phyloP scores from a whole-genome alignment of 2,113 vertebrate species.

The Notarius lentiginosus region DNA sequence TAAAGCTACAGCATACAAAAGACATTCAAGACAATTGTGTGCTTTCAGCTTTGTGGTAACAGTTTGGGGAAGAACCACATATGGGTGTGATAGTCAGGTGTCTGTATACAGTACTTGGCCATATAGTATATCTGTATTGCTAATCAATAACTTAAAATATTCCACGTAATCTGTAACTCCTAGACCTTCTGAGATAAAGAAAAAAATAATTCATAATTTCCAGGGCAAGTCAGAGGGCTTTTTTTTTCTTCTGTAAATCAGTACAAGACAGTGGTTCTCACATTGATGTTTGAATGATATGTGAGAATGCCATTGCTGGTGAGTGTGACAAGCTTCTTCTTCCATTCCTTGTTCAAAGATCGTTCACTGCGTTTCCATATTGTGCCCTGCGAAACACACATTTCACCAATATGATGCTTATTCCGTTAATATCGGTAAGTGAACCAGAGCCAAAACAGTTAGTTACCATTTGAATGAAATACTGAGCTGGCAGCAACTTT shows the following conservation, averaged over 20 bases:
- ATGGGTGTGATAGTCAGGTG: neutral
- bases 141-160: neutral
- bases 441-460: neutral
- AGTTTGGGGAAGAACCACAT: neutral
- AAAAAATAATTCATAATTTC: neutral
- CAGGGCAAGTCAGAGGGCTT: neutral
- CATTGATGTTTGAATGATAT: constrained; percentile 91
- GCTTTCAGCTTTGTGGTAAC: neutral
- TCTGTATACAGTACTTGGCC: neutral
- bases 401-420: neutral
- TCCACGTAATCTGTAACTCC: neutral
- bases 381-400: constrained; percentile 76
- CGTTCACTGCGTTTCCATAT: constrained; percentile 91
- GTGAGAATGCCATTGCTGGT: constrained; percentile 87
- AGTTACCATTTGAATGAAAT: neutral
- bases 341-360: constrained; percentile 98
- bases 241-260: neutral
- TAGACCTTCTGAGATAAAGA: neutral
- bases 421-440: neutral
- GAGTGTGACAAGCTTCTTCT: constrained; percentile 95
- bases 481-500: neutral
- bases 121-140: neutral
- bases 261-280: constrained; percentile 57
- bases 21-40: neutral
- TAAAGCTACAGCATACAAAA: neutral